Base-by-base conservation (phyloP, 2,113 vertebrate species). In the Cryptotis parvus region DNA sequence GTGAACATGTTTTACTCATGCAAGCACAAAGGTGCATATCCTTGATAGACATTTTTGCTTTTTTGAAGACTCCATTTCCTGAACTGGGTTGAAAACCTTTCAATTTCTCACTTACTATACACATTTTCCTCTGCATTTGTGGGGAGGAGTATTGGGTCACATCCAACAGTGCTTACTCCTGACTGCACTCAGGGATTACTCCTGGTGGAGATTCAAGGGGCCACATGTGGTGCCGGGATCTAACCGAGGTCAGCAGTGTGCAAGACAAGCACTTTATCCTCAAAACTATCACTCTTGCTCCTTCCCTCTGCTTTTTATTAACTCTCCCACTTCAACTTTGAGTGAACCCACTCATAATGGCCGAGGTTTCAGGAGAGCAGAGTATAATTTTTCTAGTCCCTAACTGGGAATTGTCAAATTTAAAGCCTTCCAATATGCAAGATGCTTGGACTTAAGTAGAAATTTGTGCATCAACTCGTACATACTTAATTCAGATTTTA, bases 351-450 rank as follows among this genome's bases (percentile, higher is more conserved):
- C 55, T 91, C 55, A 5, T 52, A 66, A 83, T 79, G 87, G 65
- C 87, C 35, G 9, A 66, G 79, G 74, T 74, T 94, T 91, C 89
- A 58, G 5, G 75, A 90, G 77, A 87, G 55, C 68, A 78, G 92
- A 94, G 91, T 96, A 93, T 74, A 94, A 18, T 91, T 90, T 91
- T 91, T 85, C 89, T 92, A 85, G 68, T 82, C 91, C 68, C 41
- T 90, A 70, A 49, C 87, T 94, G 85, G 91, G 76, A 94, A 76
- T 61, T 79, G 84, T 89, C 95, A 95, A 31, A 94, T 89, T 94
- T 84, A 91, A 92, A 95, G 77, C 69, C 39, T 84, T 93, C 70
- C 84, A 84, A 87, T 92, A 77, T 91, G 85, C 39, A 90, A 89
- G 90, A 77, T 93, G 92, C 94, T 95, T 91, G 77, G 65, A 41